These are phyloP conservation scores for Nymphicus hollandicus DNA, from an alignment of 2,113 vertebrate species.

Conservation along the genomic window DNA sequence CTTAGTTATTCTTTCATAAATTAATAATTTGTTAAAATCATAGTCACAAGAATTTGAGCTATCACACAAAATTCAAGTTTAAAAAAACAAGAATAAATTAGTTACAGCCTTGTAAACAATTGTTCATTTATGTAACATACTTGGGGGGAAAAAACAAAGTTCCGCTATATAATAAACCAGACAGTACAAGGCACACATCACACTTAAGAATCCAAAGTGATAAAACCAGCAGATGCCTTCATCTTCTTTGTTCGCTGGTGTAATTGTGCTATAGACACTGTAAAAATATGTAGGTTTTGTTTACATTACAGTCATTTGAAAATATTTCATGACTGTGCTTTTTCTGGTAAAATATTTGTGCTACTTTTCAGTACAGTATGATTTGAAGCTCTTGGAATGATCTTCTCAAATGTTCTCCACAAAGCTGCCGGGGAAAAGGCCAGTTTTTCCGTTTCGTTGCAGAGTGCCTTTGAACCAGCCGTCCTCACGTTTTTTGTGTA, in stretches of 20 bases:
- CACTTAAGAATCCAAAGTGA: constrained; percentile 67
- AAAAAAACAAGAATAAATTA: constrained; percentile 83
- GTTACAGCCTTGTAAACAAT: constrained; percentile 86
- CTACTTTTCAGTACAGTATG: constrained; percentile 49
- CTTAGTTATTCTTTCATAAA: constrained; percentile 77
- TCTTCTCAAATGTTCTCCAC: constrained; percentile 89
- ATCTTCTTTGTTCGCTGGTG: constrained; percentile 35
- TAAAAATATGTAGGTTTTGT: constrained; percentile 45
- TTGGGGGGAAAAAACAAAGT: constrained; percentile 23
- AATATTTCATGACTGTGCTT: constrained; percentile 62
- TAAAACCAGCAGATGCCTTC: constrained; percentile 48
- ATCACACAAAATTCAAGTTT: constrained; percentile 81
- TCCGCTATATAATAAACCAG: constrained; percentile 83
- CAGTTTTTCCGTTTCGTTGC: constrained; percentile 94
- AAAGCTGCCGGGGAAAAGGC: constrained; percentile 97
- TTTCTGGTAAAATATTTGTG: constrained; percentile 67
- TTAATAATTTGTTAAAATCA: constrained; percentile 81
- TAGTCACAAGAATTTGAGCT: constrained; percentile 74
- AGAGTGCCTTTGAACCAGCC: constrained; percentile 99
- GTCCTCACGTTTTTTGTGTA: constrained; percentile 95
- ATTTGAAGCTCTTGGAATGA: not conserved
- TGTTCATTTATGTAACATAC: constrained; percentile 80
- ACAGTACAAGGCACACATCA: constrained; percentile 92
- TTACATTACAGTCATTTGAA: constrained; percentile 47
- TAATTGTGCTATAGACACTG: constrained; percentile 52